A percentile compares a stretch with the other conserved stretches of the same genome.
These are phyloP conservation scores for Myripristis jacobus DNA, from an alignment of 2,797 vertebrate genomes.

Conservation along the genomic window DNA sequence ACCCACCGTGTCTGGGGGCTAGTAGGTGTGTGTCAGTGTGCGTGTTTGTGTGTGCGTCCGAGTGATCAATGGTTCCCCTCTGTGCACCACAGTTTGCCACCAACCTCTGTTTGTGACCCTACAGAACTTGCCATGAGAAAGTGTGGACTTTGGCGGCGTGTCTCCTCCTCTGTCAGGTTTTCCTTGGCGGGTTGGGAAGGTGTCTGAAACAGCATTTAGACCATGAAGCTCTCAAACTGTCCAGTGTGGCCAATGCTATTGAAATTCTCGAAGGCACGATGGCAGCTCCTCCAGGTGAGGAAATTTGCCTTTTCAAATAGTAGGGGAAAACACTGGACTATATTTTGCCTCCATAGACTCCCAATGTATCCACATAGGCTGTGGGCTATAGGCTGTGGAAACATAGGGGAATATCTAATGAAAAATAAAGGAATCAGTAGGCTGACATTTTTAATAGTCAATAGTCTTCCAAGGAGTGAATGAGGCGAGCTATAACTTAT, in stretches of 20 bases:
- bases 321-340: background rate
- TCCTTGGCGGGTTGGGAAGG: conserved; percentile 4
- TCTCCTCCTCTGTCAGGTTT: conserved; percentile 19
- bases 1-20: conserved; percentile 29
- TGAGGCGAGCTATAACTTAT: background rate
- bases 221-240: conserved; percentile 3
- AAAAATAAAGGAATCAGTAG: background rate
- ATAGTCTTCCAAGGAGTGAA: background rate
- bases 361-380: background rate
- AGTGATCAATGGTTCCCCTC: conserved; percentile 2
- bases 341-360: background rate
- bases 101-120: background rate
- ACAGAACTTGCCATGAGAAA: conserved; percentile 12
- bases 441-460: background rate
- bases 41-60: conserved; percentile 11
- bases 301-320: background rate
- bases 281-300: conserved; percentile 55
- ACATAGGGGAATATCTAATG: background rate
- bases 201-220: conserved; percentile 36
- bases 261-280: background rate
- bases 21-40: conserved; percentile 22
- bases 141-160: conserved; percentile 3
- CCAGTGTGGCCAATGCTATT: conserved; percentile 17
- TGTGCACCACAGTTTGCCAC: conserved; percentile 3
- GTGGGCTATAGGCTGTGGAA: background rate